Evolutionary conservation across 2,113 vertebrate species (phyloP).

Genomic region (Microcebus murinus): DNA sequence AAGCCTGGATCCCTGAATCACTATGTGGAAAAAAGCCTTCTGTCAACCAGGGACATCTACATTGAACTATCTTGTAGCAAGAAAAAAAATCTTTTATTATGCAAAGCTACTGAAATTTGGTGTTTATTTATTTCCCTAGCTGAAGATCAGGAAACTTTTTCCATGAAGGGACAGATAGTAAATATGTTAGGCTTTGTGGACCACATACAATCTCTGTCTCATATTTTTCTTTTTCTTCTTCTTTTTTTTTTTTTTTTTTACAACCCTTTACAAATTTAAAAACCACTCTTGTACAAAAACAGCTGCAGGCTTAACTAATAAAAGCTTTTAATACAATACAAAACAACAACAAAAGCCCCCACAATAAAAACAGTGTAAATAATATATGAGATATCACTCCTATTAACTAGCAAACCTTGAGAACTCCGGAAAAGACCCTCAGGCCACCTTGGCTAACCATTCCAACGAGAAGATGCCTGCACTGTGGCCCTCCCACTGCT

Average conservation of each 20-base stretch:
- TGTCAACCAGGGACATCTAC: neutral
- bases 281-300: neutral
- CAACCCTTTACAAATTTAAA: neutral
- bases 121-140: neutral
- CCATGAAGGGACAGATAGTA: neutral
- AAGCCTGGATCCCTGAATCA: neutral
- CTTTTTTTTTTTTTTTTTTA: neutral
- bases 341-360: neutral
- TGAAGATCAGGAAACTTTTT: neutral
- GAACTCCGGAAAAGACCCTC: neutral
- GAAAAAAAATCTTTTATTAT: neutral
- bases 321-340: neutral
- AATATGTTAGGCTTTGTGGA: neutral
- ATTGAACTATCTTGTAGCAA: neutral
- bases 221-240: neutral
- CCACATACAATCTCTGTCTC: neutral
- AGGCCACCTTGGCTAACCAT: neutral
- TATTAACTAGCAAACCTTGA: neutral
- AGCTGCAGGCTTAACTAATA: neutral
- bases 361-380: neutral
- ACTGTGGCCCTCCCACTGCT: neutral
- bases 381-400: neutral
- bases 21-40: neutral
- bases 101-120: neutral
- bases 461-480: fast-evolving